Percentiles rank a stretch among this genome's conserved stretches.
Conservation (phyloP, 2,797 vertebrate genomes). For the Octomys mimax region DNA sequence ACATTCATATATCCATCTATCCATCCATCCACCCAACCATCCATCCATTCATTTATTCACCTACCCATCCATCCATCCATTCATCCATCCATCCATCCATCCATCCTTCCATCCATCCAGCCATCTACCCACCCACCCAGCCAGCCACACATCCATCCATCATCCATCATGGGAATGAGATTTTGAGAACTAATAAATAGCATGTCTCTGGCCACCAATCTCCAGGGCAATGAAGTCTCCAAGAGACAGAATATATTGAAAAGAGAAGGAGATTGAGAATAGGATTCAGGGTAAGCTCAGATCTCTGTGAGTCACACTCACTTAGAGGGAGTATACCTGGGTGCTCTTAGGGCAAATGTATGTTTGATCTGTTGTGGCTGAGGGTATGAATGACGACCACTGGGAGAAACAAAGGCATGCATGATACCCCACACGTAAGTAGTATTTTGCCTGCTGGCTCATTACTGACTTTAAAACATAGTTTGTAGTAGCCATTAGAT, state of each 20-base stretch:
- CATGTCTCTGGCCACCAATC: neutral
- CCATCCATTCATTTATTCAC: neutral
- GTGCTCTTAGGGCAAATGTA: neutral
- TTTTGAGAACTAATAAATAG: neutral
- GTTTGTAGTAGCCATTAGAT: neutral
- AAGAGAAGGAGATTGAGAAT: neutral
- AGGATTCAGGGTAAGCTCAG: neutral
- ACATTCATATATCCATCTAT: too few relatives aligned
- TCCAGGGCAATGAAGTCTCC: neutral
- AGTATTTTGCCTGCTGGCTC: neutral
- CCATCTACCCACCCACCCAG: too few relatives aligned
- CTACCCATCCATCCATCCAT: neutral
- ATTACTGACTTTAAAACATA: neutral
- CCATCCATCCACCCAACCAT: too few relatives aligned
- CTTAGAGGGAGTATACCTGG: neutral
- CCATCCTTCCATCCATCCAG: neutral
- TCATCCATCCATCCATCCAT: neutral
- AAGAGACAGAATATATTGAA: neutral
- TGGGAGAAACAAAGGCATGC: neutral
- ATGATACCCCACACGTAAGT: rapidly evolving
- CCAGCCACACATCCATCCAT: too few relatives aligned
- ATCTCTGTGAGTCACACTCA: neutral
- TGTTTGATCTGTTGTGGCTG: neutral
- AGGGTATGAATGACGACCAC: neutral
- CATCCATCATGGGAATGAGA: neutral